Base-by-base conservation (phyloP, 2,113 vertebrate genomes). In the Verasper variegatus region DNA sequence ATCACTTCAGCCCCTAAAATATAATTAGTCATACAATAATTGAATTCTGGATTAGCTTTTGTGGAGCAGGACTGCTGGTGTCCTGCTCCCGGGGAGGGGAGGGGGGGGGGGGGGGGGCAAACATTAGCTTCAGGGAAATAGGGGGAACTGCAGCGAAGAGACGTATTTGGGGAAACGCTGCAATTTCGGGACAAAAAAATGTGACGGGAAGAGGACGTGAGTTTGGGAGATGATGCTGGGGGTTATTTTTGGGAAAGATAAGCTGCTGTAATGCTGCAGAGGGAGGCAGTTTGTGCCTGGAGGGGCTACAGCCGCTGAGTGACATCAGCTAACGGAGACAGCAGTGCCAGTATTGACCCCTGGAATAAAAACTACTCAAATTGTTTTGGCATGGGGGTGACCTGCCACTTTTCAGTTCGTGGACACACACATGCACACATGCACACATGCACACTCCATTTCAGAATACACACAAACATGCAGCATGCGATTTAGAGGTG, bases 191-290 rank as follows among this genome's bases (percentile, higher is more conserved):
- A 27, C 11, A 40, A 40, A 56, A n/a, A 76, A 70, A 62, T 64
- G 20, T 74, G 23, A 59, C 31, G 26, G 37, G 52, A 23, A 61
- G n/a, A 75, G 17, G 56, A 73, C 24, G 42, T 63, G 35, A 60
- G 21, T 68, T 21, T 66, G 45, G 0, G 27, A 70, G 65, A 65
- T 68, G 60, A 74, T 70, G 64, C 31, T 59, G 42, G 21, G 31
- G 59, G 56, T 62, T 83, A 74, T 85, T 85, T 82, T 78, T 24
- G 62, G 66, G 75, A 76, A 72, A 78, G 81, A 87, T 88, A 84
- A 71, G 74, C 74, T 68, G 67, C 56, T 54, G 24, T 79, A 65
- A 74, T 72, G 71, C 78, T 86, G 70, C 76, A 74, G 74, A 60
- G 78, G 65, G 75, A 71, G 80, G 80, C 71, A 52, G 65, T 75